Conservation (phyloP, 2,113 vertebrate genomes). For the Lipophrys pholis region DNA sequence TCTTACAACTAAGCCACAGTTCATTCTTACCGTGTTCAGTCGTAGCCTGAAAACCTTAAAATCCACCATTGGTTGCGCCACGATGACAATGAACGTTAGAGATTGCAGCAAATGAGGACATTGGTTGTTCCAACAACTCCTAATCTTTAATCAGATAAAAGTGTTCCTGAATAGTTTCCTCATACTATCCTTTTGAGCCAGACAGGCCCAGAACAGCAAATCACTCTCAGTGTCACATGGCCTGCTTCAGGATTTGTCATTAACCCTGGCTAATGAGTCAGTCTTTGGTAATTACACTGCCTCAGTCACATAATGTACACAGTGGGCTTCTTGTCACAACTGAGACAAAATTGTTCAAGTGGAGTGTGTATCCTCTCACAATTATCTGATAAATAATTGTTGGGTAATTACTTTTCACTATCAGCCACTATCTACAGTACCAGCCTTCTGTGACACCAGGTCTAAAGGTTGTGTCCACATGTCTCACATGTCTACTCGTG, state of each 20-base stretch:
- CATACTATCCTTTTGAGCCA: too few species aligned
- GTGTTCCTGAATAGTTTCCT: too few species aligned
- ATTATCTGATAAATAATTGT: conserved; percentile 13
- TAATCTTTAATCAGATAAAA: too few species aligned
- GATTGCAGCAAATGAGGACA: too few species aligned
- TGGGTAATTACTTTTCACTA: conserved; percentile 6
- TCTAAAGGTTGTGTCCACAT: conserved; percentile 57
- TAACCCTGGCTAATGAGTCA: conserved; percentile 28
- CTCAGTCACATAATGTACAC: neutral
- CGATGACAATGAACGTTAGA: too few species aligned
- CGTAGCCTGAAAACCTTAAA: too few species aligned
- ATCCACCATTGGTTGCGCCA: too few species aligned
- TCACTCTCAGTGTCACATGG: too few species aligned
- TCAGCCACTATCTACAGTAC: conserved; percentile 22
- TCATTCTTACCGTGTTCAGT: too few species aligned
- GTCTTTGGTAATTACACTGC: neutral
- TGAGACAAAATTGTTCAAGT: neutral
- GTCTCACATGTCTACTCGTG: conserved; percentile 27
- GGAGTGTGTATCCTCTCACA: neutral
- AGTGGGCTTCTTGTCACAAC: neutral
- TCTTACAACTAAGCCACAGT: too few species aligned
- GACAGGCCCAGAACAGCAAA: too few species aligned
- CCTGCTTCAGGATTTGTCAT: conserved; percentile 12
- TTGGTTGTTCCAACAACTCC: too few species aligned
- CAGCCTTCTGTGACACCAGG: conserved; percentile 5